phyloP scores from a whole-genome alignment of 2,888 invertebrate genomes.

The Aethes cnicana region DNA sequence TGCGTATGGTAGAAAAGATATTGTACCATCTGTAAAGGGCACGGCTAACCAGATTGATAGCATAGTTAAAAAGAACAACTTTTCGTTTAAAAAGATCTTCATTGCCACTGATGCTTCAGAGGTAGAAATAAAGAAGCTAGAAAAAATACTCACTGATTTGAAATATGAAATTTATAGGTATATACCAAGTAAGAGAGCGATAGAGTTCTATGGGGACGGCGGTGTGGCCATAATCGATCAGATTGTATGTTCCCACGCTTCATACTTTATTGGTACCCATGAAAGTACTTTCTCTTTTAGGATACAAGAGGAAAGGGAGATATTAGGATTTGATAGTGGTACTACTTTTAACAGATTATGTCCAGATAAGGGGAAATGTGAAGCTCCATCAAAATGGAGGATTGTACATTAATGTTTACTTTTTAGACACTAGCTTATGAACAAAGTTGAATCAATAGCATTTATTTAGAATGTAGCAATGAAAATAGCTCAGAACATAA shows the following conservation, averaged over 20 bases:
- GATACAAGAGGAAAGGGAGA: slow-evolving; percentile 98
- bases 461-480: no score
- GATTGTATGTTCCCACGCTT: slow-evolving; percentile 94
- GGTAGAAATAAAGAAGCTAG: slow-evolving; percentile 76
- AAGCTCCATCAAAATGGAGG: slow-evolving; percentile 18
- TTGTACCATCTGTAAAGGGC: slow-evolving; percentile 89
- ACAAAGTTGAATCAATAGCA: no score
- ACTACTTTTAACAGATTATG: slow-evolving; percentile 23
- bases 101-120: slow-evolving; percentile 92
- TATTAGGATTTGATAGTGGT: slow-evolving; percentile 88
- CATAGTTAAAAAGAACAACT: slow-evolving; percentile 78
- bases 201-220: slow-evolving; percentile 86
- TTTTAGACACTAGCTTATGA: no score
- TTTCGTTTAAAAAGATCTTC: slow-evolving; percentile 81
- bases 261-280: slow-evolving; percentile 94
- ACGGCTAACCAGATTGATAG: slow-evolving; percentile 89
- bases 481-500: no score
- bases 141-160: slow-evolving; percentile 59
- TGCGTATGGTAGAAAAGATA: slow-evolving; percentile 85
- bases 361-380: slow-evolving; percentile 17
- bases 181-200: slow-evolving; percentile 70
- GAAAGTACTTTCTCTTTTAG: slow-evolving; percentile 98
- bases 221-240: slow-evolving; percentile 97
- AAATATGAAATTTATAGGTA: slow-evolving; percentile 59
- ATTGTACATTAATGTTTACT: slow-evolving; percentile 22